Evolutionary conservation across 2,888 invertebrate genomes (phyloP), one percentile per base, ranked within the genome.

Genomic region (Aleiodes alternator): DNA sequence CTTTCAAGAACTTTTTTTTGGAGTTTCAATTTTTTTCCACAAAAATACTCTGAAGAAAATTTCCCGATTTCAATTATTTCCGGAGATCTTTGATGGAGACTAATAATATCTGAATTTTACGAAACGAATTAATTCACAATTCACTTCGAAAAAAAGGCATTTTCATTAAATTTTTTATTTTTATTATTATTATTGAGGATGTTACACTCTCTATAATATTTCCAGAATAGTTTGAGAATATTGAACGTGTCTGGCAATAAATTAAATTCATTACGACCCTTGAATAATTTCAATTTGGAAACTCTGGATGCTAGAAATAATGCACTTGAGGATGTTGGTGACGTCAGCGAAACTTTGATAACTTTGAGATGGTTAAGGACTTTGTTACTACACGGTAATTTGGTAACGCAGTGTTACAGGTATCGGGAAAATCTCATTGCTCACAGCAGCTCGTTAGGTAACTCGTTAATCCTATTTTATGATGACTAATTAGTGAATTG

Each of bases 351-450:
- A 69, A 90, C 91, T 51, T 82, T 95, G 6, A 91, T 91, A 78
- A 90, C 91, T 23, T 90, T 94, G 83, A 81, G 88, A n/a, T 90
- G 90, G 77, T 88, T 95, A 48, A 90, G 90, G 56, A 92, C 92
- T 73, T 88, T 92, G 0, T 92, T 91, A 79, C 91, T 95, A 73
- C 88, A 87, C 56, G 93, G 92, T 0, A 95, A 95, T 86, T 93
- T 94, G 0, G 92, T 95, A 81, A 91, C 92, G 0, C 92, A 90
- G 81, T 90, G 91, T 79, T 92, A 92, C 83, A 91, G 93, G 74
- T 95, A 94, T 83, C 92, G 93, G 81, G 94, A 95, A 87, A 93
- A 92, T 73, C 89, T 95, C 9, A 93, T 94, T 70, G 93, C 93
- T 1, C 92, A 92, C 84, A 92, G 93, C 78, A 88, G 91, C 51